Evolutionary conservation across 2,888 invertebrate species (phyloP), one percentile per base, ranked within the genome.

Genomic region (Drosophila macrothrix): DNA sequence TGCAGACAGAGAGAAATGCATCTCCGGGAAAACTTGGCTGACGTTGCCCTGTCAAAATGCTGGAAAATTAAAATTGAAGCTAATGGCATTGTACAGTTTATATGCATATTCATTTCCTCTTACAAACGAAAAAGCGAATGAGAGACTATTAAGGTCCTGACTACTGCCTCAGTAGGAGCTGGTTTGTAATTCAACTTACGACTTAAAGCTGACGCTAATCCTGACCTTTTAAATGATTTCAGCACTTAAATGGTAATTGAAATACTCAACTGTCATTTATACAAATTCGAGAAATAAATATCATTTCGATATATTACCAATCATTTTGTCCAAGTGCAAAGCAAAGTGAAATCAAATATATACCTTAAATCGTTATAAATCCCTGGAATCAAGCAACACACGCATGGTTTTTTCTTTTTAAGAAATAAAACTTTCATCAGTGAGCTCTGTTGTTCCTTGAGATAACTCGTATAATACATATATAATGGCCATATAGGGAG

Each of bases 401-500:
- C 43, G 62, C 52, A 65, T 72, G 10, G 1, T 19, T 80, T 61
- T 61, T 62, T 62, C 53, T 58, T 58, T 62, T 55, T 29, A 3
- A 49, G 2, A 59, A 68, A 56, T 29, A 46, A 67, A 79, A 80
- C 63, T 66, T 80, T 75, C 68, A 60, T 52, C 66, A 41, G 43
- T 65, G 54, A 58, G 63, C 49, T 62, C 59, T 63, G 63, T 73
- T 80, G 49, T 74, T 67, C 14, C 53, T 39, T 37, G 55, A 78
- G 67, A 74, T 54, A 70, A 54, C 62, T 67, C 60, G 53, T 61
- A 72, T 73, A 77, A 81, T 65, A 78, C 62, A 76, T 71, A 82
- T 78, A 70, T 70, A 83, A 82, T 86, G 84, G 84, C 67, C 76
- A 73, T 82, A 76, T 78, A 83, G 83, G 65, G 72, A 83, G 66